Evolutionary conservation across 92 coral and sea anemone species (phyloP).

Genomic region (Porites divaricata): DNA sequence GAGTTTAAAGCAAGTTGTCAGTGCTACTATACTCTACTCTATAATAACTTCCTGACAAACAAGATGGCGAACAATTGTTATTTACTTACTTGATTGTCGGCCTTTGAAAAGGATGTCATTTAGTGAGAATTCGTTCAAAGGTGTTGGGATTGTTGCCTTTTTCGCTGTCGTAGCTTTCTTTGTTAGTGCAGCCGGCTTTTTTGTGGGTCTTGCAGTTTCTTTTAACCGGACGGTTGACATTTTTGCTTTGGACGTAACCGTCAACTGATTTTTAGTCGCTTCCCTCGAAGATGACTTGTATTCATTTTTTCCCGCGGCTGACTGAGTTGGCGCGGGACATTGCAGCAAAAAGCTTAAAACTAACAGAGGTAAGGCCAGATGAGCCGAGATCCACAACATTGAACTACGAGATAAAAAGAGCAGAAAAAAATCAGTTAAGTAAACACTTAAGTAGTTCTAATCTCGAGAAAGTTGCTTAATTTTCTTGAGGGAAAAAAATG

Average conservation of each 20-base stretch:
- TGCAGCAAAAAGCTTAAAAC: slow-evolving; percentile 28
- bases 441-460: neutral
- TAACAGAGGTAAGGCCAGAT: neutral
- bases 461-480: neutral
- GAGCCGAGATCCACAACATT: slow-evolving; percentile 24
- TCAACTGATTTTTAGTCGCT: neutral
- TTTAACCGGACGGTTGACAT: neutral
- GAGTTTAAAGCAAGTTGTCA: too few species aligned
- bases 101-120: slow-evolving; percentile 72
- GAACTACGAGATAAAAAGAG: neutral
- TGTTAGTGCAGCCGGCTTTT: neutral
- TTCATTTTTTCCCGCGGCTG: slow-evolving; percentile 1
- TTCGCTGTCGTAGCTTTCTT: slow-evolving; percentile 20
- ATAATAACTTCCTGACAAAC: neutral
- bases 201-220: slow-evolving; percentile 8
- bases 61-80: neutral
- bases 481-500: neutral
- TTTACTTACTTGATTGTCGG: slow-evolving; percentile 72
- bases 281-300: neutral
- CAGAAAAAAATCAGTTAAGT: neutral
- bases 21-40: too few species aligned
- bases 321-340: neutral
- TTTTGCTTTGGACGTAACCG: neutral
- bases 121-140: slow-evolving; percentile 68
- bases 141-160: slow-evolving; percentile 38